phyloP scores from a whole-genome alignment of 2,113 vertebrate species.

The Zosterops hypoxanthus region DNA sequence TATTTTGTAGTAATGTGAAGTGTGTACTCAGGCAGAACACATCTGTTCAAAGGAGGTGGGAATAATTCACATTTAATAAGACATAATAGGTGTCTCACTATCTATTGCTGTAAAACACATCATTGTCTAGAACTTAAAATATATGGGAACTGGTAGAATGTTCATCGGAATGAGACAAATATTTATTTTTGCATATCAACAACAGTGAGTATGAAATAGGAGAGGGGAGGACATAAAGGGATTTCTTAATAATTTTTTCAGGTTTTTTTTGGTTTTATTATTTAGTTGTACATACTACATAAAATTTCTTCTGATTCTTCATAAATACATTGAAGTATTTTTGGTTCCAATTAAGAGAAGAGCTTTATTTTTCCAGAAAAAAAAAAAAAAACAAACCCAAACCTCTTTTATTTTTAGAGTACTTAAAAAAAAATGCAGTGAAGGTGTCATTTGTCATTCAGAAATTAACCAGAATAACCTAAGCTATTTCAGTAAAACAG shows the following conservation, averaged over 20 bases:
- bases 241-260: neutral
- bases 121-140: neutral
- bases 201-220: neutral
- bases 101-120: neutral
- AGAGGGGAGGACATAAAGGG: accelerated
- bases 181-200: neutral
- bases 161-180: neutral
- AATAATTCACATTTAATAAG: neutral
- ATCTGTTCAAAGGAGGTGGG: neutral
- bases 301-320: neutral
- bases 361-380: neutral
- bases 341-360: neutral
- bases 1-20: neutral
- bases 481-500: neutral
- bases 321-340: neutral
- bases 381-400: neutral
- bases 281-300: neutral
- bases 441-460: neutral
- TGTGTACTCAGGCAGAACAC: neutral
- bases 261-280: neutral
- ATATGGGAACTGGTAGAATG: neutral
- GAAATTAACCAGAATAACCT: neutral
- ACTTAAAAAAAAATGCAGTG: neutral
- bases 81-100: neutral
- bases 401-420: neutral